Evolutionary conservation across 2,113 vertebrate species (phyloP).

Genomic region (Merops nubicus): DNA sequence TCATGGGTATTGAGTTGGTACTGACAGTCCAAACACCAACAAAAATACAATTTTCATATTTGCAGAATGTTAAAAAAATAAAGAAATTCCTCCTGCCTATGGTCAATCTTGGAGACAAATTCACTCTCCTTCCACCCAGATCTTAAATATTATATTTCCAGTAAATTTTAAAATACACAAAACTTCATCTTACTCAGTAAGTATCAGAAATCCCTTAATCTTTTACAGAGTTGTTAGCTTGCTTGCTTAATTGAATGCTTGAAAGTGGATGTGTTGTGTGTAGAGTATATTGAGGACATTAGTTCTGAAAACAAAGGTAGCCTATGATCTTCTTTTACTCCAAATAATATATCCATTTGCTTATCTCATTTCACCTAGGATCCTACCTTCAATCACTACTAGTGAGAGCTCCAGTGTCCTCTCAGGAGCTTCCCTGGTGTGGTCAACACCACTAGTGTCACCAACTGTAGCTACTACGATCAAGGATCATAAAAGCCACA

Average conservation of each 20-base stretch:
- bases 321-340: not conserved
- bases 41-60: not conserved
- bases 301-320: not conserved
- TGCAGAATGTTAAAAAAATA: not conserved
- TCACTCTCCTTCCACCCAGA: not conserved
- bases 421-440: too few relatives aligned
- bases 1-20: not conserved
- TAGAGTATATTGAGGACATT: not conserved
- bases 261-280: fast-evolving
- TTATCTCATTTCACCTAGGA: not conserved
- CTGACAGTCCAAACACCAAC: not conserved
- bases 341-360: not conserved
- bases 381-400: not conserved
- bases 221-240: not conserved
- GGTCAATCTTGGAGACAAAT: not conserved
- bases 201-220: not conserved
- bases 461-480: not conserved
- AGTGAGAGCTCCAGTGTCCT: not conserved
- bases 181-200: not conserved
- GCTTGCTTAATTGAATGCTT: not conserved
- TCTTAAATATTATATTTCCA: not conserved
- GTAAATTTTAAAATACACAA: not conserved
- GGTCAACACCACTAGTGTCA: not conserved
- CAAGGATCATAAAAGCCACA: not conserved
- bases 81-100: not conserved